Evolutionary conservation across 2,113 vertebrate genomes (phyloP), one percentile per base, ranked within the genome.

Genomic region (Podiceps cristatus): DNA sequence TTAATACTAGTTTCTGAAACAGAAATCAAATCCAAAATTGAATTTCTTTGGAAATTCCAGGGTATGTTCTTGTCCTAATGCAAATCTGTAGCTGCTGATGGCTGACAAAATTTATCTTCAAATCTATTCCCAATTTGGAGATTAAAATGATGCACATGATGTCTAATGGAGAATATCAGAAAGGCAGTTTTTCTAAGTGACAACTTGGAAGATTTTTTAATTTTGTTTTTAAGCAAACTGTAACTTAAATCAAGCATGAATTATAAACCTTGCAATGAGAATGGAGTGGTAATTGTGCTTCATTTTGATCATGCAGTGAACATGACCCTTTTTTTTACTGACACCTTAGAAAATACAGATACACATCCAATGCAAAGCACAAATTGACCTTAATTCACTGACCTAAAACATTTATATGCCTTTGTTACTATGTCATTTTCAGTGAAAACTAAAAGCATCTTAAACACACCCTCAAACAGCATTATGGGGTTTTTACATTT

Each of bases 401-500:
- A 50, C 52, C 55, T 71, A 62, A 74, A 90, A 77, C 19, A 84
- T 77, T 53, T 67, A 50, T 77, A 87, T 52, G 52, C 25, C 20
- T 85, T 87, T 81, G 56, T 44, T 52, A 27, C 63, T 92, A 37
- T 95, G 93, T 89, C 77, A 44, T 93, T 92, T 83, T 84, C 79
- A 84, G 47, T 84, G 76, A 94, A 95, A 91, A 86, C 72, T 1
- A 72, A 49, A 33, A 67, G 18, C 55, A 44, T 64, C 33, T 92
- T 40, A 81, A 74, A 88, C 40, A 93, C 23, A 35, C 2, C 22
- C 45, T 50, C 29, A 37, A 78, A 73, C 5, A 84, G 16, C 47
- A 81, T 19, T 37, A 10, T 33, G 40, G 7, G 66, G 28, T 2
- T 52, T 89, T 86, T 76, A 60, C 22, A 27, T 74, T 73, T 84